Conservation (phyloP, 2,113 vertebrate genomes). For the Zosterops lateralis region DNA sequence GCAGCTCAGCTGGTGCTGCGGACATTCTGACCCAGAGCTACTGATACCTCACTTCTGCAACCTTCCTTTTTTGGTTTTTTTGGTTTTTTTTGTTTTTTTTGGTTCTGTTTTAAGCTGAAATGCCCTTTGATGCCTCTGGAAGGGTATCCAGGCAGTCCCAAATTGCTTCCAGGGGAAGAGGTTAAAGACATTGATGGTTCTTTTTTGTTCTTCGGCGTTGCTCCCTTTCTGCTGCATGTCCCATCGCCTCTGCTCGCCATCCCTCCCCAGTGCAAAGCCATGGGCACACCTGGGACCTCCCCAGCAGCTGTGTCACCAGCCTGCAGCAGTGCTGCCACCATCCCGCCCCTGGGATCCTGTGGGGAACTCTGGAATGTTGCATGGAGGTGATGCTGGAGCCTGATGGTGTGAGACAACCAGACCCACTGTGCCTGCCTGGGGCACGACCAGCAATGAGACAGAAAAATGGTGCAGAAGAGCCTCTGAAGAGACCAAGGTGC, state of each 20-base stretch:
- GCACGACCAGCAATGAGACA: not conserved
- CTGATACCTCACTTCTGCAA: slow-evolving; percentile 75
- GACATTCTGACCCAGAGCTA: slow-evolving; percentile 69
- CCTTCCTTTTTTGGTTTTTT: slow-evolving; percentile 33
- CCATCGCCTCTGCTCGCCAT: not conserved
- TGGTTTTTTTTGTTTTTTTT: not conserved
- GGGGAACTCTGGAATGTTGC: fast-evolving
- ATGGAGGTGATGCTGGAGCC: not conserved
- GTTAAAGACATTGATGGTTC: slow-evolving; percentile 60
- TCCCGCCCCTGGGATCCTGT: not conserved
- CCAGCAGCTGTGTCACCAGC: not conserved
- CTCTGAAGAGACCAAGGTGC: not conserved
- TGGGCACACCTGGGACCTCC: not conserved
- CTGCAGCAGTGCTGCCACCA: not conserved
- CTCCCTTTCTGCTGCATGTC: slow-evolving; percentile 60
- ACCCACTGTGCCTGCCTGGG: not conserved
- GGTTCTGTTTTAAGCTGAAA: slow-evolving; percentile 53
- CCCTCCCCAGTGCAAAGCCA: not conserved
- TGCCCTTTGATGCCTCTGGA: slow-evolving; percentile 59
- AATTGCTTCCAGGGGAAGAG: slow-evolving; percentile 46
- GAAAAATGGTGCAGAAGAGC: not conserved
- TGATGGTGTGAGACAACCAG: not conserved
- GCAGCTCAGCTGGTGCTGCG: not conserved
- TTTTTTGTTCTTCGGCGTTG: slow-evolving; percentile 27
- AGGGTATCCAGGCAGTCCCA: slow-evolving; percentile 55